Base-by-base conservation (phyloP, 2,797 vertebrate genomes). In the Chelon labrosus region DNA sequence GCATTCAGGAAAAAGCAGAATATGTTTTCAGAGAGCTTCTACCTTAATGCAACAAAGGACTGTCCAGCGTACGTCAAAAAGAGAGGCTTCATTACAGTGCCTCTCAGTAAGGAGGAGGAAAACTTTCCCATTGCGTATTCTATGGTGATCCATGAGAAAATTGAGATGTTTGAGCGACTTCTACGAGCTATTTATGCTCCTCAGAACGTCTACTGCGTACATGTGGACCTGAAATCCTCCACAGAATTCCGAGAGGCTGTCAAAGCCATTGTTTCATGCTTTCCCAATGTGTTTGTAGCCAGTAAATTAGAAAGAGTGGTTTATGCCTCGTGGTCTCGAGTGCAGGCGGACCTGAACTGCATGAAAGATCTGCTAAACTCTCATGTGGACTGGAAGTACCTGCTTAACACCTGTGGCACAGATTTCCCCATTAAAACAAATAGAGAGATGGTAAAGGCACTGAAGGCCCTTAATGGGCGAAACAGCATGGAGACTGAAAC, bases 391-490 rank as follows among this genome's bases (percentile, higher is more conserved):
- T 97, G 96, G 96, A 95, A 50, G 56, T 96, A 97, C 83, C 80
- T 97, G 31, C 86, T 97, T 0, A 97, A 97, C 73, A 96, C 96
- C 0, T 97, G 96, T 0, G 96, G 96, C 54, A 85, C 95, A 0
- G 96, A 97, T 74, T 96, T 97, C 55, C 96, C 96, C 14, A 92
- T 97, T 46, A 97, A 97, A 90, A 96, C 95, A 60, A 97, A 97
- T 0, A 68, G 87, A 0, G 96, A 97, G 74, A 96, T 96, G 6
- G 93, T 97, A 31, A 82, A 20, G 6, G 57, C 78, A 3, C 88
- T 97, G 14, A 96, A 92, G 69, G 13, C 78, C 10, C 80, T 97
- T 1, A 94, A 94, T 0, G 96, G 95, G 5, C 94, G 65, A 57
- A 97, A 97, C 81, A 96, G 92, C 69, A 69, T 97, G 94, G 96